These are phyloP conservation scores for Hydra vulgaris DNA, from an alignment of 30 jellyfish, hydroid and myxozoan genomes.

Conservation along the genomic window DNA sequence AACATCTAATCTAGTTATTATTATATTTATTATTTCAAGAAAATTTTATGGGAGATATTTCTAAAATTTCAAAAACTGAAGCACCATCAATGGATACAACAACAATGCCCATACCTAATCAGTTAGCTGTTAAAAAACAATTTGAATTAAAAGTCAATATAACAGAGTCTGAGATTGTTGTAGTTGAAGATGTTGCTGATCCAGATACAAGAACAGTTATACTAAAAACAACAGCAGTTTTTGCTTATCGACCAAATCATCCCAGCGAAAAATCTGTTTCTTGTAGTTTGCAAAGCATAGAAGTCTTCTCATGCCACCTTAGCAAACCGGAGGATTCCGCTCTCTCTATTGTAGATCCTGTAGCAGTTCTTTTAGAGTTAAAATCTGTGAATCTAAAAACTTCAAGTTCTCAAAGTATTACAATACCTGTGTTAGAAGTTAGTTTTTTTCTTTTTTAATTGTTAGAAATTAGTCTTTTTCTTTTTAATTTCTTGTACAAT, in stretches of 20 bases:
- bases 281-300: conserved; percentile 89
- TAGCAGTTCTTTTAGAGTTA: conserved; percentile 72
- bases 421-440: background rate
- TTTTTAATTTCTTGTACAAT: too few species aligned
- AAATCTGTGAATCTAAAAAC: conserved; percentile 34
- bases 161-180: conserved; percentile 86
- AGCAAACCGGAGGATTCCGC: conserved; percentile 93
- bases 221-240: conserved; percentile 91
- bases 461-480: too few species aligned
- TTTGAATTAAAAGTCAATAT: conserved; percentile 84
- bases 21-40: too few species aligned
- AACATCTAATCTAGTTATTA: too few species aligned
- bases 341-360: conserved; percentile 95
- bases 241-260: conserved; percentile 91
- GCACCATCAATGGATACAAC: too few species aligned
- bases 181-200: conserved; percentile 61
- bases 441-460: background rate
- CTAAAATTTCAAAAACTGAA: too few species aligned
- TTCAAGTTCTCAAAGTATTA: background rate
- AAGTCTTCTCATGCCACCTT: conserved; percentile 75
- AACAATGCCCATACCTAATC: background rate
- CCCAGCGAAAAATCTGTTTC: conserved; percentile 79
- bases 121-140: conserved; percentile 13
- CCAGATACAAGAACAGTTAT: conserved; percentile 84
- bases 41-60: too few species aligned